A percentile compares a stretch with the other conserved stretches of the same genome.
Conservation (phyloP, 2,797 vertebrate genomes). For the Karalla daura region DNA sequence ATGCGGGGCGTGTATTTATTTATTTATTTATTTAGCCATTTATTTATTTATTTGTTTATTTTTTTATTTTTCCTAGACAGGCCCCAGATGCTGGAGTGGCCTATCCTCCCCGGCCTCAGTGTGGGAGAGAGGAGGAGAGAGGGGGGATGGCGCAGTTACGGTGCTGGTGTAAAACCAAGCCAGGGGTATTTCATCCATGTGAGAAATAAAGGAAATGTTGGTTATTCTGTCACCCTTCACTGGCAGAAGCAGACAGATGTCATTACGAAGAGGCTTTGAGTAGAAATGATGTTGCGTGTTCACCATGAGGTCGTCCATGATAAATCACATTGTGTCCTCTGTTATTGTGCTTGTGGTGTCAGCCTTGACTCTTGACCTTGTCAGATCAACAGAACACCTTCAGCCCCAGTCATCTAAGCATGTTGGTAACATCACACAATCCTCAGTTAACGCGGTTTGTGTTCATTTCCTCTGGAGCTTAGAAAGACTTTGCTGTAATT, state of each 20-base stretch:
- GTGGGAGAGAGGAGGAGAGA: neutral
- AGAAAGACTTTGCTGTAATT: neutral
- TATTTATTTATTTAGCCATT: no score
- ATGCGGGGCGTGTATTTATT: slow-evolving; percentile 84
- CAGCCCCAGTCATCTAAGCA: neutral
- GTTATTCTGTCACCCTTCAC: no score
- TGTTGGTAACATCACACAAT: neutral
- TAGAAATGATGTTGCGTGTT: no score
- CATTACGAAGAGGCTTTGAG: no score
- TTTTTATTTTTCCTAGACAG: no score
- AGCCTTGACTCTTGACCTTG: slow-evolving; percentile 8
- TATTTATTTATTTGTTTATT: no score
- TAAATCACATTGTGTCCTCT: neutral
- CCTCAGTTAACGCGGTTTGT: no score
- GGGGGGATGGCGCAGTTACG: slow-evolving; percentile 46
- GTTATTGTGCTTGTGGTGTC: no score
- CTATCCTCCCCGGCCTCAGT: slow-evolving; percentile 15
- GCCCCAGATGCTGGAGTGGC: slow-evolving; percentile 38
- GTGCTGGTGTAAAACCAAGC: neutral
- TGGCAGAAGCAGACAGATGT: no score
- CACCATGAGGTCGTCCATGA: no score
- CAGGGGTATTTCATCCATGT: neutral
- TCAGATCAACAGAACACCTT: neutral
- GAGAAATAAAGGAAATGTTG: neutral
- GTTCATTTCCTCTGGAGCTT: no score